Evolutionary conservation across 1,140 invertebrate genomes (phyloP), one percentile per base, ranked within the genome.

Genomic region (Bombus picipes): DNA sequence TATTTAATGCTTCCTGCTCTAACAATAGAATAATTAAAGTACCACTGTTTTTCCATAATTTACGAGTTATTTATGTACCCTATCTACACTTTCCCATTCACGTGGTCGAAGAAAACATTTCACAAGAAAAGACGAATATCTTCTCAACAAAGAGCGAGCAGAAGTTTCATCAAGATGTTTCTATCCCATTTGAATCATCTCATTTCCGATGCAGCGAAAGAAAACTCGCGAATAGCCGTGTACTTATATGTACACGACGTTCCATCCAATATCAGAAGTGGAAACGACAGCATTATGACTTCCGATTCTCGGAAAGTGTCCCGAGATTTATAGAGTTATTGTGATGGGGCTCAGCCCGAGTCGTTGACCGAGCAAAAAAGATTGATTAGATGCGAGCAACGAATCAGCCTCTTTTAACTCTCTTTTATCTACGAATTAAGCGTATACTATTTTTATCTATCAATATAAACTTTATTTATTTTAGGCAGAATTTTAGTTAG

Each of bases 251-350:
- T n/a, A 43, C n/a, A 43, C 37, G 13, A 39, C 43, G 65, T 47
- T 47, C 25, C 71, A 41, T 43, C 12, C 4, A n/a, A 34, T 25
- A 37, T 72, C 59, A 66, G n/a, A 53, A 62, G 62, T 74, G 25
- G 53, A 62, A 81, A 18, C 72, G 81, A 76, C 59, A 83, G 41
- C 66, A 47, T 80, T 80, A 73, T 37, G 53, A 85, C 53, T 85
- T 80, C 77, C 83, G 83, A 80, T 85, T 85, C 83, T 53, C 57
- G 57, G 83, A 80, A 85, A 72, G 9, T 53, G 66, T 39, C 62
- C 28, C 34, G 81, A 37, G 83, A 85, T 80, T 85, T 78, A 65
- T 80, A 85, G 77, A 72, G 53, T 80, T 80, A 85, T 85, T 80
- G 76, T 41, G 39, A 37, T 8, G 25, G 83, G 41, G 66, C 39